Conservation (phyloP, 2,113 vertebrate species). For the Syngnathus typhle region DNA sequence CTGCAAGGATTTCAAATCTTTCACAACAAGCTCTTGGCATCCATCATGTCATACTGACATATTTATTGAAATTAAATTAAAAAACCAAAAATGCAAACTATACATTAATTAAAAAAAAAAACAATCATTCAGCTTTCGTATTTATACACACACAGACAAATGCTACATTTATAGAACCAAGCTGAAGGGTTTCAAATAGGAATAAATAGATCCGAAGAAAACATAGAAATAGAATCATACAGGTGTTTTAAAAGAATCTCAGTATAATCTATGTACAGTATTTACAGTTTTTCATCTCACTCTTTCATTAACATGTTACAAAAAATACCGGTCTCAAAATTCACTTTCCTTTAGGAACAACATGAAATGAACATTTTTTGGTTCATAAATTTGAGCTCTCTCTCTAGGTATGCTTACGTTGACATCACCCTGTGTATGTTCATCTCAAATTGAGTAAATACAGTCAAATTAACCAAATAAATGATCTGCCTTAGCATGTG, state of each 20-base stretch:
- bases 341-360: constrained; percentile 7
- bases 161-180: constrained; percentile 46
- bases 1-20: constrained; percentile 1
- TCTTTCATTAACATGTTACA: constrained; percentile 2
- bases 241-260: constrained; percentile 42
- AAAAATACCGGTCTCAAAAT: constrained; percentile 45
- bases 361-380: neutral
- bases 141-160: constrained; percentile 15
- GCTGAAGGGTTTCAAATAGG: constrained; percentile 13
- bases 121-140: constrained; percentile 11
- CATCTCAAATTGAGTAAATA: neutral
- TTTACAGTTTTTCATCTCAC: constrained; percentile 49
- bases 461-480: constrained; percentile 16
- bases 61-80: constrained; percentile 70
- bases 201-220: constrained; percentile 41
- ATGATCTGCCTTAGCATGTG: constrained; percentile 15
- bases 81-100: constrained; percentile 49
- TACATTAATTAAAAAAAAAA: constrained; percentile 38
- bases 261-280: constrained; percentile 57
- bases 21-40: constrained; percentile 8
- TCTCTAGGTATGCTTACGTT: neutral
- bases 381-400: neutral
- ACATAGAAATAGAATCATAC: constrained; percentile 17
- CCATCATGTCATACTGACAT: neutral
- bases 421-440: neutral